Conservation (phyloP, 2,113 vertebrate genomes). For the Caranx melampygus region DNA sequence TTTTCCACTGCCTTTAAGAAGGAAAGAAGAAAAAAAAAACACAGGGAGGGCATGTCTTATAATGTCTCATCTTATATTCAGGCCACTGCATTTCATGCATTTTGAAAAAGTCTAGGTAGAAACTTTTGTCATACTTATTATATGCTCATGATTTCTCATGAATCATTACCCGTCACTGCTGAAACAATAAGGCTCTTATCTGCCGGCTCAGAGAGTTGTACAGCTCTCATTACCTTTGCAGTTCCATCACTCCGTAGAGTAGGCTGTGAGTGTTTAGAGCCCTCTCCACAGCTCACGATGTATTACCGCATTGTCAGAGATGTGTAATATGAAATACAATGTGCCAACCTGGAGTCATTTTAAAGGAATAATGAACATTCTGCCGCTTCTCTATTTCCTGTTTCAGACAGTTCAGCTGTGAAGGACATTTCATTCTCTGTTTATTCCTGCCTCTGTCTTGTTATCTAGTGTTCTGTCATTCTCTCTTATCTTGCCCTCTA, state of each 20-base stretch:
- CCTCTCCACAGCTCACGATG: constrained; percentile 28
- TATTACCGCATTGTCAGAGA: constrained; percentile 28
- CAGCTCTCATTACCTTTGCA: constrained; percentile 26
- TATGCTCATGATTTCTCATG: constrained; percentile 5
- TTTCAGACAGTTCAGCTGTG: constrained; percentile 22
- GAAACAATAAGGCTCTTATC: constrained; percentile 38
- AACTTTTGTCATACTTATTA: background rate
- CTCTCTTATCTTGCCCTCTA: constrained; percentile 47
- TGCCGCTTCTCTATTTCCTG: constrained; percentile 11
- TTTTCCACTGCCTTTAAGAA: background rate
- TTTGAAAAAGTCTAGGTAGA: background rate
- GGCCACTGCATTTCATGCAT: no score
- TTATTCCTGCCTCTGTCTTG: constrained; percentile 43
- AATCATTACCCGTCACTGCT: constrained; percentile 29
- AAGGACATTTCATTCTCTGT: constrained; percentile 35
- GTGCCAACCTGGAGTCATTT: constrained; percentile 24
- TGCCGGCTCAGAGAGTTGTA: constrained; percentile 21
- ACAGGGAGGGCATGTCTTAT: background rate
- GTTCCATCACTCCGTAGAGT: constrained; percentile 29
- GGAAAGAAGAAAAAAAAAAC: no score
- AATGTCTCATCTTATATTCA: background rate
- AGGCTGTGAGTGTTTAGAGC: constrained; percentile 33
- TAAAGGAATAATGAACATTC: constrained; percentile 38
- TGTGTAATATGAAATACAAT: constrained; percentile 40
- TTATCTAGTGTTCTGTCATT: constrained; percentile 57